Base-by-base conservation (phyloP, 2,797 vertebrate genomes). In the Spondyliosoma cantharus region DNA sequence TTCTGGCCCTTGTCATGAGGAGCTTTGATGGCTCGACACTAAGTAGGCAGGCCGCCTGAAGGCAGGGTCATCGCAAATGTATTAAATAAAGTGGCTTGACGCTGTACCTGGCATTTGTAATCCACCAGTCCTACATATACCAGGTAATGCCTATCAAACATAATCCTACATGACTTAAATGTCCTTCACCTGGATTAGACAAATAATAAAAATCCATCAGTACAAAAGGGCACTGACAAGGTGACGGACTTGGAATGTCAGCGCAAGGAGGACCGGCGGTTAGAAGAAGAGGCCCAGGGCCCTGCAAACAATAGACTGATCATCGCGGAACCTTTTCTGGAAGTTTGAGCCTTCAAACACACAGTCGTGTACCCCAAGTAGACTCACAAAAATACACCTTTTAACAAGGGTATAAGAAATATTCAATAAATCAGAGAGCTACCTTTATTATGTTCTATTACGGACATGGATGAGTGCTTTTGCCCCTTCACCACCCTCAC, bases 161-260 rank as follows among this genome's bases (percentile, higher is more conserved):
- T 95, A 95, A 95, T 95, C 95, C 93, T 91, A 92, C 89, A 90
- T 88, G 92, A 93, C 90, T 95, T 90, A 92, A 95, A 95, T 92
- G 94, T 86, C 94, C 94, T 95, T 95, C 91, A 91, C 88, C 87
- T 82, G 90, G 91, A 93, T 94, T 86, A 90, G 71, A 85, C 89
- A 53, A 91, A 91, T 86, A 89, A 87, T 84, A 91, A 91, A 89
- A 93, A 92, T 82, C 84, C 86, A 84, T 89, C 81, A 84, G 86
- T 82, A 90, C 76, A 89, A 92, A 88, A 92, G 89, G 89, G 87
- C 86, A 91, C 66, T 73, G 87, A 90, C 89, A 94, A 94, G 91
- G 92, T 91, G 87, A 93, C 88, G 90, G 81, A 80, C 83, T 79
- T 66, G 70, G 86, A 89, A 90, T 88, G 86, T 88, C 71, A 90